Evolutionary conservation across 2,797 vertebrate genomes (phyloP), one percentile per base, ranked within the genome.

Genomic region (Ambastaia sidthimunki): DNA sequence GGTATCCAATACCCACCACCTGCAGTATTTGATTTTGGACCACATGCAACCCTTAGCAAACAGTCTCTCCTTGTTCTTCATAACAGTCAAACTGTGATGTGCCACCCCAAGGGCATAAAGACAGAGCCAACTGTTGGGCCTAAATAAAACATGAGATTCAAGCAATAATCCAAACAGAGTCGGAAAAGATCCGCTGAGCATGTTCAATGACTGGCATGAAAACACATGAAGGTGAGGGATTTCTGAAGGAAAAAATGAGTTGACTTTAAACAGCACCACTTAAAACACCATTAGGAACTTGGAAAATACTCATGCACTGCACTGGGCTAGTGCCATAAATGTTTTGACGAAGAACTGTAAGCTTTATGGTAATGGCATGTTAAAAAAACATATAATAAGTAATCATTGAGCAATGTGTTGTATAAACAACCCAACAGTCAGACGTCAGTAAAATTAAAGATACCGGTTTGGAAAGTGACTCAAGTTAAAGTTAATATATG

Each of bases 251-350:
- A 47, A 71, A 72, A 72, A 60, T 62, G n/a, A 65, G 15, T 47
- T 71, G 67, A 41, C 41, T 62, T 25, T 23, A 34, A 79, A 62
- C 67, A 62, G 77, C 21, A 52, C 25, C 68, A 25, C 44, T 79
- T 62, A 52, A 4, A 71, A 55, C 12, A 37, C 37, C 57, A 65
- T 71, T 44, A 44, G 37, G 28, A 70, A 52, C 25, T 34, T 52
- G 68, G 55, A 72, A 71, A 62, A 62, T 41, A 37, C 28, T 54
- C 55, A 60, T 18, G 60, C 59, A 65, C 21, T 79, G 69, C 59
- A 65, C 21, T 79, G 69, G 57, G 52, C n/a, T 28, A 37, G 41
- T 44, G 68, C 77, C 55, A 65, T 71, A 63, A 62, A 63, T 55
- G n/a, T 70, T 71, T 59, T 44, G 23, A 55, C 18, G 55, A 77